phyloP scores from a whole-genome alignment of 2,888 invertebrate species.

The Eupithecia vulgata region DNA sequence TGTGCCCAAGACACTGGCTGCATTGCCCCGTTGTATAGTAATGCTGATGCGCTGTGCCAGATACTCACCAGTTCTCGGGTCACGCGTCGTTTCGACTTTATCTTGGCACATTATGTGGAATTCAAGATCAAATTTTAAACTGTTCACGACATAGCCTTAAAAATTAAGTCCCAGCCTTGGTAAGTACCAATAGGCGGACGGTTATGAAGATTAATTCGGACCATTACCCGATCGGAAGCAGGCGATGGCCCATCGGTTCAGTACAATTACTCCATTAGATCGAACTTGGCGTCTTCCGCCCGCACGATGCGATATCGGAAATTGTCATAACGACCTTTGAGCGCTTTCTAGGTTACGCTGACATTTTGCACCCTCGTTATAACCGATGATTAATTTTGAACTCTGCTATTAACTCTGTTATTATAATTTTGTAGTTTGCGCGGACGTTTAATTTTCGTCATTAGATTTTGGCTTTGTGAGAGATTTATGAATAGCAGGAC shows the following conservation, averaged over 20 bases:
- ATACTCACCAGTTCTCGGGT: too few relatives aligned
- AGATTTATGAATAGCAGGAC: not conserved
- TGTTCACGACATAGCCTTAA: not conserved
- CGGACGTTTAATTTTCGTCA: not conserved
- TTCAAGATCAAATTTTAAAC: not conserved
- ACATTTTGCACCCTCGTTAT: slow-evolving; percentile 34
- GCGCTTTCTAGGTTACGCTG: slow-evolving; percentile 36
- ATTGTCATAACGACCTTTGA: slow-evolving; percentile 55
- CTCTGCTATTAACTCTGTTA: slow-evolving; percentile 6
- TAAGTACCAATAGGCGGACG: slow-evolving; percentile 1
- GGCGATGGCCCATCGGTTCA: slow-evolving; percentile 67
- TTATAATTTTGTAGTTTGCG: not conserved
- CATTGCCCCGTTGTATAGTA: too few relatives aligned
- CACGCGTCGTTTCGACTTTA: too few relatives aligned
- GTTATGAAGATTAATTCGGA: slow-evolving; percentile 44
- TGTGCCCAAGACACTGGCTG: too few relatives aligned
- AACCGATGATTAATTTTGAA: slow-evolving; percentile 29
- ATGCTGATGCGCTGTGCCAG: too few relatives aligned
- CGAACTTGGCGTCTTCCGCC: slow-evolving; percentile 57
- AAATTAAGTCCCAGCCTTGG: not conserved
- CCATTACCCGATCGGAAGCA: slow-evolving; percentile 67
- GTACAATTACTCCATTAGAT: slow-evolving; percentile 72
- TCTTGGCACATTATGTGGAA: too few relatives aligned
- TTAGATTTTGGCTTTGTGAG: not conserved
- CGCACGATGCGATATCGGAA: slow-evolving; percentile 57